These are phyloP conservation scores for Tyria jacobaeae DNA, from an alignment of 2,888 invertebrate genomes.

Conservation along the genomic window DNA sequence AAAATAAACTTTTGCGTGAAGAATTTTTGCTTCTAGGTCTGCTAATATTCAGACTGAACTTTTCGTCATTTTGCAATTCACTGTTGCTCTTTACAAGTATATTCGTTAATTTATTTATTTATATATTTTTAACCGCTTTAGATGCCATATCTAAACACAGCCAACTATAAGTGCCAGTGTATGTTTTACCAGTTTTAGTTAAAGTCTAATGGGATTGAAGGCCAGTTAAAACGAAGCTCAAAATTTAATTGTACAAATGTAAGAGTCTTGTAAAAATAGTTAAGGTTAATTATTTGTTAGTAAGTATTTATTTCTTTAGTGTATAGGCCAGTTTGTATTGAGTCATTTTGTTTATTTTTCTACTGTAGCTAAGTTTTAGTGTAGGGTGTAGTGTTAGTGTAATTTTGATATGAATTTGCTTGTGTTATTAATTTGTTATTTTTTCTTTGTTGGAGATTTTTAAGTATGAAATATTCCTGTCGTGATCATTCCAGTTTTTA, in stretches of 20 bases:
- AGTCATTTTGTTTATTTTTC: constrained; percentile 70
- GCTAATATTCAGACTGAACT: too few species aligned
- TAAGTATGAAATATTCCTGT: constrained; percentile 73
- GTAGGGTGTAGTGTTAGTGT: constrained; percentile 61
- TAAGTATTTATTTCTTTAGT: constrained; percentile 83
- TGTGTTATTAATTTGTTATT: constrained; percentile 75
- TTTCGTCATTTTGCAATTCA: neutral
- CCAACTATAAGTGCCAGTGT: constrained; percentile 62
- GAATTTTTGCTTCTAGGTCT: too few species aligned
- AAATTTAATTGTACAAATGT: constrained; percentile 81
- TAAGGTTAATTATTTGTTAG: constrained; percentile 51
- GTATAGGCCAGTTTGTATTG: constrained; percentile 80
- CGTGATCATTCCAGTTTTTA: constrained; percentile 57
- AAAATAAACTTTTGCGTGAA: too few species aligned
- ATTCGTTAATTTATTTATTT: too few species aligned
- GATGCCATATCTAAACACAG: constrained; percentile 36
- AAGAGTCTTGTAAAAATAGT: constrained; percentile 59
- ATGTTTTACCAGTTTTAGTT: constrained; percentile 69
- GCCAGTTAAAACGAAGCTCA: constrained; percentile 83
- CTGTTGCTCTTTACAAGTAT: neutral
- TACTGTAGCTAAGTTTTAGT: constrained; percentile 51
- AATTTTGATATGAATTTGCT: constrained; percentile 60
- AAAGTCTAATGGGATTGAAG: constrained; percentile 74
- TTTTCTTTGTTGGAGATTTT: constrained; percentile 77
- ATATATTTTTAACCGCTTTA: constrained; percentile 3